Evolutionary conservation across 2,888 invertebrate genomes (phyloP).

Genomic region (Encarsia formosa): DNA sequence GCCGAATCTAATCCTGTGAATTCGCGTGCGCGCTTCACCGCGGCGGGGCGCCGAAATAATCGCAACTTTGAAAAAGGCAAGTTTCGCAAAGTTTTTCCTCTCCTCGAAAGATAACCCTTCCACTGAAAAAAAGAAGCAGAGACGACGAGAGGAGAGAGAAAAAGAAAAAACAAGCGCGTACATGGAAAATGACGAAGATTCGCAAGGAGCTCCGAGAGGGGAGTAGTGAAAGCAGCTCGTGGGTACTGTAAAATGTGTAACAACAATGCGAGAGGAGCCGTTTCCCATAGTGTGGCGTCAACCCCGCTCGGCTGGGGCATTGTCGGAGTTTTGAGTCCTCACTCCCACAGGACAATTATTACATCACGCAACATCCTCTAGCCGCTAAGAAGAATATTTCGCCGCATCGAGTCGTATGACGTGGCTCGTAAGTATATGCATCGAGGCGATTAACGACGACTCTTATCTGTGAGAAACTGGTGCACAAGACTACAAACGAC

Average conservation of each 20-base stretch:
- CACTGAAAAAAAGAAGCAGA: too few relatives aligned
- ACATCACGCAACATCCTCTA: slow-evolving; percentile 50
- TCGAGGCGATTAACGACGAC: not conserved
- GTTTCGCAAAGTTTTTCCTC: too few relatives aligned
- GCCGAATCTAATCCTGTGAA: slow-evolving; percentile 41
- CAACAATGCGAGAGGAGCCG: slow-evolving; percentile 43
- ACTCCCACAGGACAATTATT: slow-evolving; percentile 52
- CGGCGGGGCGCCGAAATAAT: too few relatives aligned
- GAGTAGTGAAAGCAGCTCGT: slow-evolving; percentile 35
- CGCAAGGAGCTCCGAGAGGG: slow-evolving; percentile 33
- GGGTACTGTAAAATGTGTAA: slow-evolving; percentile 52
- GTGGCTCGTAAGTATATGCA: slow-evolving; percentile 27
- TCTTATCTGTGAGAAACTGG: too few relatives aligned
- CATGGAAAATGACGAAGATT: not conserved
- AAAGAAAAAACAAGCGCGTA: not conserved
- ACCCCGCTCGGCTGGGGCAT: slow-evolving; percentile 22
- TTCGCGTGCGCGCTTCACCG: slow-evolving; percentile 30
- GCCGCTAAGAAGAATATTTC: slow-evolving; percentile 4
- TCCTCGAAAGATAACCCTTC: too few relatives aligned
- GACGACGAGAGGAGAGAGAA: not conserved
- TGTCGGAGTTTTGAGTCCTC: slow-evolving; percentile 17
- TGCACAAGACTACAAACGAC: too few relatives aligned
- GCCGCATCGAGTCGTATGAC: too few relatives aligned
- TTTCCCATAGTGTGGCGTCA: slow-evolving; percentile 34
- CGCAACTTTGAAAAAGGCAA: too few relatives aligned